Percentiles rank a stretch among this genome's conserved stretches.
These are phyloP conservation scores for Acanthosepion esculentum DNA, from an alignment of 2,888 invertebrate genomes.

Conservation along the genomic window DNA sequence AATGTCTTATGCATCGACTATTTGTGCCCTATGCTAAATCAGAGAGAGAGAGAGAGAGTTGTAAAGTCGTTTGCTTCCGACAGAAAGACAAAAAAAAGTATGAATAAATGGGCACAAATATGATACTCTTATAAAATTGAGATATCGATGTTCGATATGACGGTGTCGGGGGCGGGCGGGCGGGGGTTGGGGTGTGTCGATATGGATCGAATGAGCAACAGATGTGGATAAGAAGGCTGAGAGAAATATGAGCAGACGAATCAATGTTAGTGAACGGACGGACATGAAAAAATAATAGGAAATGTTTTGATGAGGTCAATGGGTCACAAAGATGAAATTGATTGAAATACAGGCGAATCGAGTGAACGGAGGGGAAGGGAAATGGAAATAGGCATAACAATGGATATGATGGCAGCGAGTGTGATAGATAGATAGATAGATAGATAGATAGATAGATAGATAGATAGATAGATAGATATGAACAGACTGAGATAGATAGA, in stretches of 20 bases:
- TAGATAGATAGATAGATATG: too few relatives aligned
- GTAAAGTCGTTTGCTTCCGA: too few relatives aligned
- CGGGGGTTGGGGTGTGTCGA: neutral
- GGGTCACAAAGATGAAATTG: neutral
- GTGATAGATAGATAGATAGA: too few relatives aligned
- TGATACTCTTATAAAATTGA: neutral
- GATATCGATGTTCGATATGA: neutral
- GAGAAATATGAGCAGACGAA: neutral
- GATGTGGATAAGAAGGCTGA: neutral
- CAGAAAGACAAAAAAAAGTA: neutral
- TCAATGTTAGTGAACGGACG: neutral
- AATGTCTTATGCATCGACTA: too few relatives aligned
- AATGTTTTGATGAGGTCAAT: neutral
- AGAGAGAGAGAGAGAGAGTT: too few relatives aligned
- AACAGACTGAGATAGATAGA: too few relatives aligned
- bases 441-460: too few relatives aligned
- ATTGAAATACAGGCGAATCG: neutral
- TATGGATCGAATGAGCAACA: neutral
- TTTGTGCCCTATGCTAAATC: too few relatives aligned
- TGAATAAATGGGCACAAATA: neutral
- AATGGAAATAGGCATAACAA: too few relatives aligned
- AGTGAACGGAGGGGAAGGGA: neutral
- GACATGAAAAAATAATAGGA: neutral
- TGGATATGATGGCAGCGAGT: too few relatives aligned
- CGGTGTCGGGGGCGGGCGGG: neutral